Base-by-base conservation (phyloP, 1,140 invertebrate genomes). In the Cecropterus lyciades region DNA sequence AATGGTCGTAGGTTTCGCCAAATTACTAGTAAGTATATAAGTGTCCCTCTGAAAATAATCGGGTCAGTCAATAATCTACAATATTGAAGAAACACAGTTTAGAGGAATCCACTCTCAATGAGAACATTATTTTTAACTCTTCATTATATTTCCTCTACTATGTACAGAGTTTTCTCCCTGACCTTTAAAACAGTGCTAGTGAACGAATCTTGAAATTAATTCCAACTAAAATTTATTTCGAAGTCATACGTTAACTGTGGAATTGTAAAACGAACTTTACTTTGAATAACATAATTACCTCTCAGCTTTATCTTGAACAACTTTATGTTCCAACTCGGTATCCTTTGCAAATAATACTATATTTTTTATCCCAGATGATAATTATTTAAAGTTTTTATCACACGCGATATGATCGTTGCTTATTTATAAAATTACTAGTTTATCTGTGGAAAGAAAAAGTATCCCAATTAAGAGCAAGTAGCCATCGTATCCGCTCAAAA, bases 381-480 rank as follows among this genome's bases (percentile, higher is more conserved):
- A 48, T 62, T 62, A 62, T 62, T 62, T 62, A 40, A 62, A 51
- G 46, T 63, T 52, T 63, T 63, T 63, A 63, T 63, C 48, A 63
- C 59, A 63, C 59, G 59, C 59, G 59, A 63, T 63, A 63, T 63
- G 59, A 63, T 52, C 59, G 33, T 63, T 63, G 46, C 59, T 62
- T 62, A 52, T 63, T 63, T 42, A 62, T 62, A 63, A 63, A 51
- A 63, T 63, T 63, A 52, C 59, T 52, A 15, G 59, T 52, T 43
- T 63, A 63, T 63, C 59, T 63, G 59, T 80, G 75, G 84, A 82
- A 79, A 77, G 70, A 77, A 78, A 80, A 77, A 79, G 76, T 63
- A 78, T 80, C 73, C 83, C 81, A 87, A 89, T 87, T 88, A 87
- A 87, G 69, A 70, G 71, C 73, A 74, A 77, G 76, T 80, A 79